Conservation (phyloP, 2,113 vertebrate species). For the Alectura lathami region DNA sequence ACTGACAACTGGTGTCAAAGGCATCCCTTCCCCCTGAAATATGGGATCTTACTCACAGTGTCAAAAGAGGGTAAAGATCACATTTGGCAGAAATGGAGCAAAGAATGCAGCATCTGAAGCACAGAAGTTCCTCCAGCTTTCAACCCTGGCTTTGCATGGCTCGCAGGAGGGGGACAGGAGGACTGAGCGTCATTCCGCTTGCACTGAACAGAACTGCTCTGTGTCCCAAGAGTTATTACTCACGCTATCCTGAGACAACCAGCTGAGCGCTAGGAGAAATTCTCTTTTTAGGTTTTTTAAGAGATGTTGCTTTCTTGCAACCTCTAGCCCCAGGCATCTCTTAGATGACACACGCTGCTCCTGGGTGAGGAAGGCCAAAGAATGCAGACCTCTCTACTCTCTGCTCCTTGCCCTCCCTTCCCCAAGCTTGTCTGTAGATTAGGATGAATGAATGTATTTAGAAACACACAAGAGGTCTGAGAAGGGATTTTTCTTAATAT, state of each 20-base stretch:
- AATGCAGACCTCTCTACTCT: neutral
- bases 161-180: neutral
- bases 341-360: fast-evolving
- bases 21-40: neutral
- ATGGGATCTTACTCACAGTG: neutral
- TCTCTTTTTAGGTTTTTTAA: neutral
- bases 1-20: neutral
- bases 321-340: neutral
- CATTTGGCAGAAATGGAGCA: neutral
- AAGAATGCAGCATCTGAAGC: neutral
- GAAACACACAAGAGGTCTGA: neutral
- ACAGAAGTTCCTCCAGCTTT: neutral
- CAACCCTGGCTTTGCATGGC: neutral
- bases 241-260: neutral
- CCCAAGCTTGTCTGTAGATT: neutral
- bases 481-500: neutral
- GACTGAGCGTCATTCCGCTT: neutral
- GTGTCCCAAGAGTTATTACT: neutral
- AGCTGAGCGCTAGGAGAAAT: neutral
- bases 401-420: neutral
- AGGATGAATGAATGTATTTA: neutral
- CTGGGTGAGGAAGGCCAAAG: neutral
- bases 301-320: neutral
- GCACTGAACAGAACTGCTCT: neutral
- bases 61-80: neutral